Evolutionary conservation across 2,797 vertebrate species (phyloP), one percentile per base, ranked within the genome.

Genomic region (Pteropus rufus): DNA sequence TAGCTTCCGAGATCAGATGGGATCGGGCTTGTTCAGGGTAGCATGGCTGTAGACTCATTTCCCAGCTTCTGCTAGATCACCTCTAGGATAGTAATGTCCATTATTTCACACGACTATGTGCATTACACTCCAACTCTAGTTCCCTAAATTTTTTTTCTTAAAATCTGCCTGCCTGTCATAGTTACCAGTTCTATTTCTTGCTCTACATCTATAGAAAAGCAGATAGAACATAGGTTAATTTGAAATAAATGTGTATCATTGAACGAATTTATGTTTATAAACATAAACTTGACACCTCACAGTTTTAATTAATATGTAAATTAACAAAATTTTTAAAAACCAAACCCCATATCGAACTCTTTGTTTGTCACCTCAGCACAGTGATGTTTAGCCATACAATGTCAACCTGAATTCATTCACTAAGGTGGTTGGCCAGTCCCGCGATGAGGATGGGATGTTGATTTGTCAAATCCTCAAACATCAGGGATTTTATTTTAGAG

Each of bases 361-460:
- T 97, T 93, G 23, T 31, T 64, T 67, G 18, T 94, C 86, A 58
- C 12, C 39, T 93, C 0, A 24, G 0, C 26, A n/a, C 80, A 84
- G 44, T 93, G 81, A 84, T 76, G 4, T 89, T 73, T 96, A 73
- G 80, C 65, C 21, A 34, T 58, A 76, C 15, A 62, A 10, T 96
- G 89, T 96, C 96, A 97, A 87, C 89, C 90, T 62, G 89, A 86
- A 88, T 60, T 93, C 84, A 88, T 60, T 93, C 84, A 88, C 64
- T 23, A 84, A 92, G 67, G 92, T 92, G 52, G 56, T 92, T 60
- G 5, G 54, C 10, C 5, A 81, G 70, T 97, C 81, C 21, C 90
- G 31, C 39, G 94, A 96, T 39, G 80, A 91, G 96, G 92, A 97
- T 93, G 96, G 96, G 81, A 97, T 92, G 46, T 65, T 93, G 60